Percentiles rank a stretch among this genome's conserved stretches.
phyloP scores from a whole-genome alignment of 1,140 invertebrate species.

The Dreissena rostriformis region DNA sequence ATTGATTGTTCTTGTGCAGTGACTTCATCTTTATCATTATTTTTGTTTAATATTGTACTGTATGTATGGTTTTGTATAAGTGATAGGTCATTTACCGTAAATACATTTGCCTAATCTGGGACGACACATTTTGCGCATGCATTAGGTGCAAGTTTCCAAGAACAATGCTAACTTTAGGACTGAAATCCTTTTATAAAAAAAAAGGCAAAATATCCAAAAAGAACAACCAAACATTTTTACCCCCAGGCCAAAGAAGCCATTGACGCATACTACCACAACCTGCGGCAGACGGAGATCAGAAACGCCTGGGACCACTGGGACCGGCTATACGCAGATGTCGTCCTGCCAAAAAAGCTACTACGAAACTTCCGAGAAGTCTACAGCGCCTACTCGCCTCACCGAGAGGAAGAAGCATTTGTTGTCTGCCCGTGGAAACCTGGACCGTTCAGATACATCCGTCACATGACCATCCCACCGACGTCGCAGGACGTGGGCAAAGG shows the following conservation, averaged over 20 bases:
- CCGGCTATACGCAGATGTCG: slow-evolving; percentile 60
- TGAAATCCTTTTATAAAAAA: too few species aligned
- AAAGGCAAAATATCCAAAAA: too few species aligned
- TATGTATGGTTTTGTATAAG: too few species aligned
- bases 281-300: slow-evolving; percentile 57
- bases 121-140: too few species aligned
- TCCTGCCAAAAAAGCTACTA: slow-evolving; percentile 56
- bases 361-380: slow-evolving; percentile 63
- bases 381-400: slow-evolving; percentile 66
- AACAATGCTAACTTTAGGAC: too few species aligned
- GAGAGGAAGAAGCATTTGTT: slow-evolving; percentile 66
- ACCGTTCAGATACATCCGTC: slow-evolving; percentile 47
- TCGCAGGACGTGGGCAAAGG: too few species aligned
- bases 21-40: too few species aligned
- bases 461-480: not conserved
- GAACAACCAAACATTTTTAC: not conserved
- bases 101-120: too few species aligned
- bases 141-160: too few species aligned
- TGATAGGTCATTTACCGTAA: too few species aligned
- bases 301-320: slow-evolving; percentile 67
- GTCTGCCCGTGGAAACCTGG: slow-evolving; percentile 67
- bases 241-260: slow-evolving; percentile 57
- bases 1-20: too few species aligned
- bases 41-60: too few species aligned
- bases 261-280: slow-evolving; percentile 62